Percentiles rank a stretch among this genome's conserved stretches.
Conservation (phyloP, 2,797 vertebrate genomes). For the Aulostomus chinensis region DNA sequence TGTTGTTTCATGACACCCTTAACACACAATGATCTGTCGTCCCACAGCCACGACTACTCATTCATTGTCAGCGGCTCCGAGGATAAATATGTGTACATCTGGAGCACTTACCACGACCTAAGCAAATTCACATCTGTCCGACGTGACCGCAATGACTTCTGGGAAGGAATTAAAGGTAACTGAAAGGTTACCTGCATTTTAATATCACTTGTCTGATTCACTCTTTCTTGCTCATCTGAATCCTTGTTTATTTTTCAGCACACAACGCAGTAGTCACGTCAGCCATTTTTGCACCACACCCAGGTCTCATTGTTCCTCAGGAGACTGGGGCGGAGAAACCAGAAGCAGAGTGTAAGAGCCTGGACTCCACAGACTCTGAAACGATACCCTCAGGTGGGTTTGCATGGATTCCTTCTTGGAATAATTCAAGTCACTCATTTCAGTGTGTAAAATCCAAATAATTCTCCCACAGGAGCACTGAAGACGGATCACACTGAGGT, state of each 20-base stretch:
- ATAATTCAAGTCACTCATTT: background rate
- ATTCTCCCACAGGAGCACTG: conserved; percentile 82
- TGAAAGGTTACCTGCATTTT: background rate
- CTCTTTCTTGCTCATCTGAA: background rate
- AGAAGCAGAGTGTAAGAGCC: conserved; percentile 84
- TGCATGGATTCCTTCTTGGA: background rate
- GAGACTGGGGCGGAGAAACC: conserved; percentile 88
- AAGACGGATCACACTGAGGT: conserved; percentile 97
- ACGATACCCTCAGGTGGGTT: conserved; percentile 89
- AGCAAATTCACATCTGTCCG: conserved; percentile 98
- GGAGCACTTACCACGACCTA: conserved; percentile 98
- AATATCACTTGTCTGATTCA: background rate
- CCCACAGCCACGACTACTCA: conserved; percentile 92
- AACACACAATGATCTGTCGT: background rate
- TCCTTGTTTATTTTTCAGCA: conserved; percentile 71
- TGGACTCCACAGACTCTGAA: conserved; percentile 84
- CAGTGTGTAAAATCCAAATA: background rate
- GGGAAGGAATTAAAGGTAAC: conserved; percentile 99
- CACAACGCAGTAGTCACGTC: conserved; percentile 99
- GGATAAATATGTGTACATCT: conserved; percentile 97
- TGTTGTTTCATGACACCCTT: background rate
- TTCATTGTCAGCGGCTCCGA: conserved; percentile 99
- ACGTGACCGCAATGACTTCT: conserved; percentile 98
- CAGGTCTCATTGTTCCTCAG: conserved; percentile 89
- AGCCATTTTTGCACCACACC: conserved; percentile 95